These are phyloP conservation scores for Gadus macrocephalus DNA, from an alignment of 2,113 vertebrate genomes.

Conservation along the genomic window DNA sequence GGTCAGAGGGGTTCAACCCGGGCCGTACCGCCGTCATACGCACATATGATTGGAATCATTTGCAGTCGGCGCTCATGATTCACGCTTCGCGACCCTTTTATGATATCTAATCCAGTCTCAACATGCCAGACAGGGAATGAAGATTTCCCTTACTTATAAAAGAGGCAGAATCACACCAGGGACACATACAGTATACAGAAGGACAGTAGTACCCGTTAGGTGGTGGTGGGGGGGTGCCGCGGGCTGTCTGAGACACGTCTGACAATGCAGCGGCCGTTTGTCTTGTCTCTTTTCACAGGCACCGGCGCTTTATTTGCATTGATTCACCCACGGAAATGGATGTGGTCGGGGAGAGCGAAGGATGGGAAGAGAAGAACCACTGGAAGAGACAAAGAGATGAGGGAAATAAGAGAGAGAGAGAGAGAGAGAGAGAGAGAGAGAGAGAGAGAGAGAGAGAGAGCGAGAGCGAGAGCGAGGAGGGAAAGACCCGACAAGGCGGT, in stretches of 20 bases:
- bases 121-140: too few species aligned
- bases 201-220: too few species aligned
- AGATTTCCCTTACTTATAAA: too few species aligned
- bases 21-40: conserved; percentile 12
- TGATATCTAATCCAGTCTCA: too few species aligned
- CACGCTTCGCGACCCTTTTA: too few species aligned
- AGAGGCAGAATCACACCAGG: too few species aligned
- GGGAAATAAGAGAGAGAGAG: not conserved
- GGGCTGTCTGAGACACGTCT: conserved; percentile 36
- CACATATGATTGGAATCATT: conserved; percentile 2
- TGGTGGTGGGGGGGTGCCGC: not conserved
- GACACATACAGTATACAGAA: too few species aligned
- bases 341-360: conserved; percentile 19
- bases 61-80: too few species aligned
- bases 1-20: conserved; percentile 22
- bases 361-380: conserved; percentile 8
- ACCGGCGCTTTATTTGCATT: conserved; percentile 58
- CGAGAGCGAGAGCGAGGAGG: not conserved
- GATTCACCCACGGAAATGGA: conserved; percentile 52
- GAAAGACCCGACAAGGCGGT: not conserved
- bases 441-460: not conserved
- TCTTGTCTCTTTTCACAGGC: conserved; percentile 54
- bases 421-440: conserved; percentile 6
- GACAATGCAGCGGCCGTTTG: conserved; percentile 43
- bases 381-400: not conserved